A percentile compares a stretch with the other conserved stretches of the same genome.
Conservation (phyloP, 2,113 vertebrate species). For the Perca flavescens region DNA sequence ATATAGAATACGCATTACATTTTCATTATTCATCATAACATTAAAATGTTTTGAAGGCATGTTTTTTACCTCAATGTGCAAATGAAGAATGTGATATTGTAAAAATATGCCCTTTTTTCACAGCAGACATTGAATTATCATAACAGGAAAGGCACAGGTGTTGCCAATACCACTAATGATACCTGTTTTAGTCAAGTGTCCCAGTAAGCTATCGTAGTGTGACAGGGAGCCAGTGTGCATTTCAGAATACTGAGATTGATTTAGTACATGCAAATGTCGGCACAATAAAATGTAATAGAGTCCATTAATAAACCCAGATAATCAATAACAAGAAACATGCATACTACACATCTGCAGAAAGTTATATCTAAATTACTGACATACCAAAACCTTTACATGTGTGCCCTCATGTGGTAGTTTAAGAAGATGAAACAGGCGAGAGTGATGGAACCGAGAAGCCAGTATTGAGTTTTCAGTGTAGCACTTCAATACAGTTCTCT, state of each 20-base stretch:
- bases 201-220: background rate
- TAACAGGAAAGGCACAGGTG: background rate
- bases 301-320: background rate
- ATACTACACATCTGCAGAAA: background rate
- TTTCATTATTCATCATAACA: constrained; percentile 44
- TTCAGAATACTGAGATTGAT: background rate
- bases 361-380: background rate
- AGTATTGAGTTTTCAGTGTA: background rate
- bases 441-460: background rate
- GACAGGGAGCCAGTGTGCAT: background rate
- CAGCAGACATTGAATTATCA: background rate
- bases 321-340: background rate
- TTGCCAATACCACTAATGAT: background rate
- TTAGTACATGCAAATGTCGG: background rate
- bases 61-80: background rate
- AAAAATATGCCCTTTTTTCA: background rate
- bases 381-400: constrained; percentile 6
- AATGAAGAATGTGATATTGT: background rate
- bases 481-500: background rate
- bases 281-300: background rate
- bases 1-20: background rate
- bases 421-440: background rate
- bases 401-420: constrained; percentile 60
- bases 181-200: background rate
- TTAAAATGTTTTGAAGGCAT: constrained; percentile 33